Base-by-base conservation (phyloP, 1,140 invertebrate species). In the Pogonognathellus flavescens region DNA sequence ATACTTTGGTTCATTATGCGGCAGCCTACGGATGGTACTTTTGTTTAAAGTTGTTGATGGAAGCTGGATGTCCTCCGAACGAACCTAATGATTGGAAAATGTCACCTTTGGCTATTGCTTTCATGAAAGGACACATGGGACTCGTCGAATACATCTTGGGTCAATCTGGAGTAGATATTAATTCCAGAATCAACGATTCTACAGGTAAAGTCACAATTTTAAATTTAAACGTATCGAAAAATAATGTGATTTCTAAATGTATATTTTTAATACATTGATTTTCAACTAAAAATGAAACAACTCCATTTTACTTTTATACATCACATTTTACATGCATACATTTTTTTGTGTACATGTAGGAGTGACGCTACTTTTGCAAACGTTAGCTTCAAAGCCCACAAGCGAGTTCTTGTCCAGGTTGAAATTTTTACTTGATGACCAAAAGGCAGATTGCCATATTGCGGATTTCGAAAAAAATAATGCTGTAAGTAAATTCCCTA, bases 11-110 rank as follows among this genome's bases (percentile, higher is more conserved):
- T 5, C 93, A 93, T 88, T 93, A 93, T 89, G 92, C 92, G 2
- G 90, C 90, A 85, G 93, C 92, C 0, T 93, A 93, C 90, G 93
- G 93, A 11, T 93, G 92, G 92, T 91, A 92, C 85, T 92, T 91
- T 88, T 91, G 90, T 83, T 88, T 92, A 14, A 90, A 92, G 82
- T 86, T 93, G 14, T 89, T 93, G 16, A 88, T 92, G 16, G 91
- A 93, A 86, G 91, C 91, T 80, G 92, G 91, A n/a, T 92, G 91
- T 10, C 89, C 90, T 72, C 88, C 91, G 14, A 87, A 84, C 89
- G 85, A 89, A 25, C 84, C 89, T 13, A 93, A 93, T 89, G 90
- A 91, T 70, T 93, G 92, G 92, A 92, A 92, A 90, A 88, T 91
- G 11, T 92, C 91, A 62, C 91, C 92, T 14, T 83, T 92, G 53